A percentile compares a stretch with the other conserved stretches of the same genome.
These are phyloP conservation scores for Tipula lateralis DNA, from an alignment of 2,888 invertebrate genomes.

Conservation along the genomic window DNA sequence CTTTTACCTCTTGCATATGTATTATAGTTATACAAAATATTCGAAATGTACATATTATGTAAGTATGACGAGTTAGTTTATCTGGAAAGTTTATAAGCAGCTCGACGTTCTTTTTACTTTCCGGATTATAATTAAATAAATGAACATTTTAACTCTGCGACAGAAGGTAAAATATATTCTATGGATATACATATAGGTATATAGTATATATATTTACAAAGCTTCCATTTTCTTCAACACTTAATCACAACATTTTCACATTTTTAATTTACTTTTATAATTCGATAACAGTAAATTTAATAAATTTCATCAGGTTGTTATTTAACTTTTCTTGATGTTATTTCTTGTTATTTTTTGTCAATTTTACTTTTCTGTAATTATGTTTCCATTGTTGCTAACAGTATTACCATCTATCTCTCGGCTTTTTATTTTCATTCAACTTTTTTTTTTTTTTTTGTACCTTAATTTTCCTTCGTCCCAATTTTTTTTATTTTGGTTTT, in stretches of 20 bases:
- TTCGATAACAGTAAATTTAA: constrained; percentile 24
- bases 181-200: too few relatives aligned
- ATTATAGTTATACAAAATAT: too few relatives aligned
- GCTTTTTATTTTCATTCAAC: background rate
- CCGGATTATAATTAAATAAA: background rate
- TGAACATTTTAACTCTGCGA: background rate
- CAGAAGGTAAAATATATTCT: background rate
- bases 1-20: too few relatives aligned
- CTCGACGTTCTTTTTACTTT: background rate
- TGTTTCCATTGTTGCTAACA: constrained; percentile 24
- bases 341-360: background rate
- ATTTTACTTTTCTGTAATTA: constrained; percentile 19
- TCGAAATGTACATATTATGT: too few relatives aligned
- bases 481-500: background rate
- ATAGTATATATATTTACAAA: too few relatives aligned
- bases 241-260: constrained; percentile 19
- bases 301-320: constrained; percentile 24
- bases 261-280: constrained; percentile 24
- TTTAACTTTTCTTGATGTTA: constrained; percentile 20
- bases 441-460: background rate
- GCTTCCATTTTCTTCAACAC: background rate
- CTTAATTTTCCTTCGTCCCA: background rate
- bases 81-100: background rate
- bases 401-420: constrained; percentile 11
- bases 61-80: too few relatives aligned